These are phyloP conservation scores for Dendrocincla tyrannina DNA, from an alignment of 2,797 vertebrate genomes.

Conservation along the genomic window DNA sequence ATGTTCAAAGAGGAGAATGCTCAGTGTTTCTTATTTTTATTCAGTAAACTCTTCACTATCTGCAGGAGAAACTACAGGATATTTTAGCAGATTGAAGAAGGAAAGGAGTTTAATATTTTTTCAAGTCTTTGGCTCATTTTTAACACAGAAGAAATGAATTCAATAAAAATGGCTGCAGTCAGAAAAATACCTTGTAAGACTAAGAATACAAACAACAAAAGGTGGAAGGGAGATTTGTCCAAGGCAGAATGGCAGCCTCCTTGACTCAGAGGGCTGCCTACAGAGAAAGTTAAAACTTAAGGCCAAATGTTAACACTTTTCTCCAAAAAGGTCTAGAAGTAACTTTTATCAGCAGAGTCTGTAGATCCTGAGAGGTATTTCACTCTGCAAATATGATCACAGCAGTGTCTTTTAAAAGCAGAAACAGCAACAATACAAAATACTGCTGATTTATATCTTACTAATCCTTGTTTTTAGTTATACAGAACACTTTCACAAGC, in stretches of 20 bases:
- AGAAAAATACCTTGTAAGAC: background rate
- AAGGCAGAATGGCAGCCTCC: background rate
- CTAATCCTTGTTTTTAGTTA: background rate
- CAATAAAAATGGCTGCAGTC: background rate
- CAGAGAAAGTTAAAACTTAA: background rate
- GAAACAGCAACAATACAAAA: background rate
- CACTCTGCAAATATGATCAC: background rate
- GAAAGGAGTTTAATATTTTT: background rate
- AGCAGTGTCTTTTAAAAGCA: background rate
- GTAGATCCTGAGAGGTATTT: background rate
- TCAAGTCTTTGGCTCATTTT: background rate
- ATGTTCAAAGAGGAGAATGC: background rate
- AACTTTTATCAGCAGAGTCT: background rate
- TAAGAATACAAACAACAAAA: background rate
- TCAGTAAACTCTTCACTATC: background rate
- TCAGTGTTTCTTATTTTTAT: background rate
- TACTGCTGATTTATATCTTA: background rate
- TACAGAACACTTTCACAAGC: background rate
- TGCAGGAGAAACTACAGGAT: background rate
- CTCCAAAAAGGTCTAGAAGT: conserved; percentile 1
- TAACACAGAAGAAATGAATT: background rate
- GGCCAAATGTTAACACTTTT: background rate
- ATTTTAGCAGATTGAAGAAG: background rate
- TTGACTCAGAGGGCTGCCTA: background rate
- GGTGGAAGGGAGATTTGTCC: background rate